Evolutionary conservation across 2,113 vertebrate genomes (phyloP), one percentile per base, ranked within the genome.

Genomic region (Oncorhynchus nerka): DNA sequence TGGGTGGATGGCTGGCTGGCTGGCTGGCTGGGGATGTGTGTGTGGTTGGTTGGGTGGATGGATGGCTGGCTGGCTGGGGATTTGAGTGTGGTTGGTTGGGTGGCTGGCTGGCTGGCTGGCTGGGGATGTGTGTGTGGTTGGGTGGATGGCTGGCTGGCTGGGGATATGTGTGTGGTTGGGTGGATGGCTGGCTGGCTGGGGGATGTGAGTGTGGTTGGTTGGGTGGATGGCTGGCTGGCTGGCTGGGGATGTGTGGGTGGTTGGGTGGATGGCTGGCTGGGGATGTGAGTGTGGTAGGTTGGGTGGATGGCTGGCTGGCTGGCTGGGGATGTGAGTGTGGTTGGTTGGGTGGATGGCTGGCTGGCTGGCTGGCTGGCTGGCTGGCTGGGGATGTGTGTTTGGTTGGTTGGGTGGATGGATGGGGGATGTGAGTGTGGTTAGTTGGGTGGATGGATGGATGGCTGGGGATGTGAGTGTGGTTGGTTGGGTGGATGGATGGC

Each of bases 371-470:
- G 28, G 28, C 26, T 26, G 26, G n/a, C n/a, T n/a, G n/a, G 26
- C 2, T 28, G 2, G 26, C 26, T 28, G 28, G 28, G 28, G 51
- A 30, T 51, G 12, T 51, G 49, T 4, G 11, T 51, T 1, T 81
- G 76, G 82, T 73, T 71, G 80, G 64, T 70, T 74, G 74, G 70
- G 79, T 84, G 73, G 39, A 77, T 74, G 61, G 73, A 77, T 55
- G 71, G 28, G 28, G 51, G 51, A 30, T 51, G 3, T 51, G 49
- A 51, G 11, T 51, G 15, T 3, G 16, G 49, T 12, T 51, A 13
- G 82, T 78, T 81, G 76, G 82, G 70, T 71, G 80, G 64, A 67
- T 74, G 74, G 70, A 73, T 84, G 73, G 34, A 75, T 55, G 71
- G 64, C 57, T 26, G 65, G 55, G 51, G 51, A 24, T 51, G 12